phyloP scores from a whole-genome alignment of 2,113 vertebrate species.

The Zapornia atra region DNA sequence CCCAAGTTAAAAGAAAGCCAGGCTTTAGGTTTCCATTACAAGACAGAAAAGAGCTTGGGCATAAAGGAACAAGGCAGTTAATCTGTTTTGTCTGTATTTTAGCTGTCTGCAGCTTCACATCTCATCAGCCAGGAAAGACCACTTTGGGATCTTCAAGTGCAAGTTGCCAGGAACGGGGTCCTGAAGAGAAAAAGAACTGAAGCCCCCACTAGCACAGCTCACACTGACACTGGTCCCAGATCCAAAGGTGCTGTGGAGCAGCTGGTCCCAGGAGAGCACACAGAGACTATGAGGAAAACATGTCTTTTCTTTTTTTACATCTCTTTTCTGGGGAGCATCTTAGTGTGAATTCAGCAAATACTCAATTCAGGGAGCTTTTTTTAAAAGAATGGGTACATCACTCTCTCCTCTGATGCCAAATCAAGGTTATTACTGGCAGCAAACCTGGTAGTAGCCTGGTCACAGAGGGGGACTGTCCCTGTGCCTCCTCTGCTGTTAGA shows the following conservation, averaged over 20 bases:
- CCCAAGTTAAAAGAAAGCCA: constrained; percentile 3
- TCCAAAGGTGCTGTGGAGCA: not conserved
- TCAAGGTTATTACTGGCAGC: not conserved
- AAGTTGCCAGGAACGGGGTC: not conserved
- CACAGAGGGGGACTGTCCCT: not conserved
- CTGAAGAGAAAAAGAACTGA: not conserved
- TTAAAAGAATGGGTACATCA: not conserved
- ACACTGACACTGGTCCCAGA: rapidly evolving
- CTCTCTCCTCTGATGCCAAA: not conserved
- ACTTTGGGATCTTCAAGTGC: not conserved
- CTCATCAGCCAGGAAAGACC: not conserved
- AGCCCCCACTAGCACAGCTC: not conserved
- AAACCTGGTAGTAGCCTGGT: not conserved
- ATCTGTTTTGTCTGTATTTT: not conserved
- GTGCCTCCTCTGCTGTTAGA: not conserved
- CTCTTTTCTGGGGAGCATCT: not conserved
- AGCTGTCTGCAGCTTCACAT: not conserved
- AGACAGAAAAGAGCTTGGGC: not conserved
- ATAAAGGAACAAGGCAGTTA: not conserved
- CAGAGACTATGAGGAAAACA: not conserved
- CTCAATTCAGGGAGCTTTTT: not conserved
- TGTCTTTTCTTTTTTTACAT: not conserved
- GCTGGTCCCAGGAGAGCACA: not conserved
- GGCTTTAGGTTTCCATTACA: constrained; percentile 58
- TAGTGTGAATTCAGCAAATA: not conserved